These are phyloP conservation scores for Coracias cyanogaster DNA, from an alignment of 2,797 vertebrate species.

Conservation along the genomic window DNA sequence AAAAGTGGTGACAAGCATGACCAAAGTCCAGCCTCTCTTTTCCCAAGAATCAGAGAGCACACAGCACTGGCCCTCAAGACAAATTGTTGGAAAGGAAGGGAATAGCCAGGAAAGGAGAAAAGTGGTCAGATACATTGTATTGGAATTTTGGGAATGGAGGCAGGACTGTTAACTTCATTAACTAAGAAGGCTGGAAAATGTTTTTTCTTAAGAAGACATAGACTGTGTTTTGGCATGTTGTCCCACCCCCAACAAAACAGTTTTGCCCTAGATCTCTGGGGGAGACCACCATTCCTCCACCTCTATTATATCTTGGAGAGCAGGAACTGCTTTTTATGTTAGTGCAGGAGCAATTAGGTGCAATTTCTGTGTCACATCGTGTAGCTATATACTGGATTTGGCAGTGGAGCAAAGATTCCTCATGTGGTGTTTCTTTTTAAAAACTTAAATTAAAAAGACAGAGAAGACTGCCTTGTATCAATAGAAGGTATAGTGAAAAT, in stretches of 20 bases:
- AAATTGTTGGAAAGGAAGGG: neutral
- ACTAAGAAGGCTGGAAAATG: neutral
- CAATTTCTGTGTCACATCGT: neutral
- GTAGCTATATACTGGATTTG: neutral
- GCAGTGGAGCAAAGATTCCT: neutral
- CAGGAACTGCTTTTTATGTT: neutral
- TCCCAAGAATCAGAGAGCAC: neutral
- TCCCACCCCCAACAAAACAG: neutral
- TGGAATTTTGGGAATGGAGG: neutral
- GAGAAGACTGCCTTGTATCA: neutral
- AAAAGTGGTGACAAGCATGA: neutral
- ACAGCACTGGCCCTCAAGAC: neutral
- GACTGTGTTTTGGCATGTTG: neutral
- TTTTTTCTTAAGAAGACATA: neutral
- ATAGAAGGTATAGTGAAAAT: neutral
- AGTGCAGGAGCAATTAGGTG: neutral
- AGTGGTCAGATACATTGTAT: neutral
- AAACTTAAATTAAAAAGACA: neutral
- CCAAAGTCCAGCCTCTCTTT: neutral
- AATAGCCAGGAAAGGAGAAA: neutral
- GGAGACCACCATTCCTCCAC: neutral
- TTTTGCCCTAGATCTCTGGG: neutral
- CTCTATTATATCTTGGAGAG: neutral
- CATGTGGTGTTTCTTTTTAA: neutral
- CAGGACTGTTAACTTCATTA: neutral